These are phyloP conservation scores for Scrobipalpa costella DNA, from an alignment of 2,888 invertebrate genomes.

Conservation along the genomic window DNA sequence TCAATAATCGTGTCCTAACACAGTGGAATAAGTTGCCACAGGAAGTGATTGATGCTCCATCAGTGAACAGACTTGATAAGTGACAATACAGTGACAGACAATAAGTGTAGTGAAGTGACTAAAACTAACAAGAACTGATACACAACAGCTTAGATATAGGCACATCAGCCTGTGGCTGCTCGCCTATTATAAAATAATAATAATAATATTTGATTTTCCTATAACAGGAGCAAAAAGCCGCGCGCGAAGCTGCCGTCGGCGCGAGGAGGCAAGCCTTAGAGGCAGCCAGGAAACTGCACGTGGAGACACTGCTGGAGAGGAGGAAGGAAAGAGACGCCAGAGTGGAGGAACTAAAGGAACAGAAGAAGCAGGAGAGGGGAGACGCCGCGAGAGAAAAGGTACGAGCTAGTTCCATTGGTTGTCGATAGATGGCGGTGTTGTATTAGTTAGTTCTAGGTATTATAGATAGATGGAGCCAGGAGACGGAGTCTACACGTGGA, in stretches of 20 bases:
- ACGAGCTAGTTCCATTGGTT: not conserved
- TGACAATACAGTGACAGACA: too few species aligned
- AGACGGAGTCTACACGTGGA: slow-evolving; percentile 88
- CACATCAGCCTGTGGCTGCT: too few species aligned
- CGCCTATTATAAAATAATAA: too few species aligned
- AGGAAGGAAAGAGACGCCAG: slow-evolving; percentile 90
- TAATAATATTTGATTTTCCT: not conserved
- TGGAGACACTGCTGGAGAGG: slow-evolving; percentile 89
- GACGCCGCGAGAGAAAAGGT: slow-evolving; percentile 47
- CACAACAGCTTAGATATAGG: too few species aligned
- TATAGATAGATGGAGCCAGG: slow-evolving; percentile 83
- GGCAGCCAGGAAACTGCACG: slow-evolving; percentile 88
- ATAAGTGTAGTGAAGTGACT: too few species aligned
- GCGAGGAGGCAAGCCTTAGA: slow-evolving; percentile 92
- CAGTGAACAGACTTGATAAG: too few species aligned
- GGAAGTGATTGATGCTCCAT: too few species aligned
- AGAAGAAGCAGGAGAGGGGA: slow-evolving; percentile 55
- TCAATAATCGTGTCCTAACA: too few species aligned
- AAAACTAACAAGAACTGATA: too few species aligned
- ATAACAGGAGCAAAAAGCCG: slow-evolving; percentile 92
- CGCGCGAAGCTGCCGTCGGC: slow-evolving; percentile 97
- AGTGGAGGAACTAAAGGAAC: slow-evolving; percentile 84
- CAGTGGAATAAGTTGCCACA: too few species aligned
- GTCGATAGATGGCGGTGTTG: not conserved
- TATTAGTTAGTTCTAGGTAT: not conserved